Evolutionary conservation across 2,888 invertebrate genomes (phyloP).

Genomic region (Metalampra italica): DNA sequence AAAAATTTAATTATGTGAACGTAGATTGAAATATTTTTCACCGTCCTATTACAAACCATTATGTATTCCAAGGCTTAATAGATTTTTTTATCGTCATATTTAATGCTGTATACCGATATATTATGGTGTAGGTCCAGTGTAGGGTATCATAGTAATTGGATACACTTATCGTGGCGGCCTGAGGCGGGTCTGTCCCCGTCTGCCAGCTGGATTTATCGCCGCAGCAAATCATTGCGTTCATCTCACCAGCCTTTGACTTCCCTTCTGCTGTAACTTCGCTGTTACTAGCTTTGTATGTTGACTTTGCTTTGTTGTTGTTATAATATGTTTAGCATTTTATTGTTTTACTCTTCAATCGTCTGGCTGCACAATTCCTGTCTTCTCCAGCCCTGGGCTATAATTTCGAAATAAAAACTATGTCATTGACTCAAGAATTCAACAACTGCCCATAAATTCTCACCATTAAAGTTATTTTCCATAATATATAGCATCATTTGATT

Average conservation of each 20-base stretch:
- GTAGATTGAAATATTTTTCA: conserved; percentile 7
- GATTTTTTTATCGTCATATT: conserved; percentile 13
- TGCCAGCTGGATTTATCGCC: conserved; percentile 55
- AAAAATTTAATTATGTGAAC: background rate
- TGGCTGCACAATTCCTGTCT: background rate
- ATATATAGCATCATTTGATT: conserved; percentile 24
- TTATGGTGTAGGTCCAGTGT: conserved; percentile 39
- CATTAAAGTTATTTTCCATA: background rate
- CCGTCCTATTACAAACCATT: conserved; percentile 1
- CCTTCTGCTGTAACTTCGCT: conserved; percentile 16
- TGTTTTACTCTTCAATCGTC: background rate
- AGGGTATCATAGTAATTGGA: conserved; percentile 67
- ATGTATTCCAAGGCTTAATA: conserved; percentile 10
- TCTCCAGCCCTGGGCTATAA: background rate
- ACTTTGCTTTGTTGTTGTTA: background rate
- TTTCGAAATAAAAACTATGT: background rate
- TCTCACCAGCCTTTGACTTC: conserved; percentile 36
- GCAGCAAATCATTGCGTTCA: conserved; percentile 64
- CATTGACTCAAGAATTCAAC: background rate
- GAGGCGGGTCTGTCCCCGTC: conserved; percentile 60
- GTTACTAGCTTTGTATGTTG: background rate
- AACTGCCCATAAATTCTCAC: background rate
- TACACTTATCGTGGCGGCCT: conserved; percentile 66
- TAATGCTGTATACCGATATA: conserved; percentile 14
- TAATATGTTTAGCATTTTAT: background rate